Base-by-base conservation (phyloP, 1,140 invertebrate genomes). In the Solenopsis fugax region DNA sequence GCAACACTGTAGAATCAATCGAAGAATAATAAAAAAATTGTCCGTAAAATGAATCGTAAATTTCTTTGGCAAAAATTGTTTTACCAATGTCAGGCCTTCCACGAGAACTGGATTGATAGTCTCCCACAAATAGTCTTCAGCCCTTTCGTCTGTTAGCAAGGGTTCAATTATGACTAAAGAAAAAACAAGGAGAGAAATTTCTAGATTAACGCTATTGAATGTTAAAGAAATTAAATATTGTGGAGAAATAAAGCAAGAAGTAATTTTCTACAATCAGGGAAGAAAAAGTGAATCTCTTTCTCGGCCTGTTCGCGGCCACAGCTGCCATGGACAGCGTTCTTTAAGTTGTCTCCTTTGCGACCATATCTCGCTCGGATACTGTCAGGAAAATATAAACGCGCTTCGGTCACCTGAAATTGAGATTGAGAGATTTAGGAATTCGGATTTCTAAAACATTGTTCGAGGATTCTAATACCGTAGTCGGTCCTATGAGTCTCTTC, bases 201-300 rank as follows among this genome's bases (percentile, higher is more conserved):
- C 13, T 18, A 50, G 12, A 34, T 82, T 7, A 75, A 52, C 21
- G 16, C 13, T 21, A 24, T 13, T 48, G 13, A 56, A 34, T 34
- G 45, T 41, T 45, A n/a, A 16, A n/a, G 6, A 50, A n/a, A 60
- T 72, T 24, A 64, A 52, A 13, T 16, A 41, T 18, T 12, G 21
- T 0, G 10, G 9, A 72, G 37, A 56, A 24, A n/a, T 45, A 4
- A 58, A 64, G 7, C 13, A 4, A 0, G 34, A 75, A 73, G 16
- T 45, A 13, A 84, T 50, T 41, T 48, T 67, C 96, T 96, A 98
- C 98, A 96, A 87, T 97, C 96, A 4, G 98, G 97, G 94, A 98
- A 98, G 92, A 99, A 98, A 95, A 98, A 98, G 91, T 97, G 96
- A 90, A 99, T 98, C 95, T 99, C 99, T 58, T 96, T 96, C 52